These are phyloP conservation scores for Lamproptera curius DNA, from an alignment of 2,888 invertebrate genomes.

Conservation along the genomic window DNA sequence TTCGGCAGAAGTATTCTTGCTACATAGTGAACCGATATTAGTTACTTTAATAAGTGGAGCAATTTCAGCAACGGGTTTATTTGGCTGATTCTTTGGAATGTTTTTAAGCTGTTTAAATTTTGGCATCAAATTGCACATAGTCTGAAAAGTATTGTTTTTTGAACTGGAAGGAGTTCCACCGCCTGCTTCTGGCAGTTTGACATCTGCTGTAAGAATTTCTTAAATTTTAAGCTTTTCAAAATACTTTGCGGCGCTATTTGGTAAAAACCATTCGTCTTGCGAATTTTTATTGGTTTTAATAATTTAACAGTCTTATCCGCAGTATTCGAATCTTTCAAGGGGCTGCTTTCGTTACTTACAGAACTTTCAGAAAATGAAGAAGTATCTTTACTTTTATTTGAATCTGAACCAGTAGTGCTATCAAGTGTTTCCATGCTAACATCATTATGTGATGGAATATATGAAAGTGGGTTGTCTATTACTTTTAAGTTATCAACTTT, in stretches of 20 bases:
- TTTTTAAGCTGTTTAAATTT: background rate
- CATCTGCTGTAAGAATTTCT: background rate
- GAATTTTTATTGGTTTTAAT: conserved; percentile 61
- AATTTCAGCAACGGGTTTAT: conserved; percentile 39
- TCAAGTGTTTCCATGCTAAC: conserved; percentile 31
- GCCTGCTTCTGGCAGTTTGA: background rate
- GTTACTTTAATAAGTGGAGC: conserved; percentile 46
- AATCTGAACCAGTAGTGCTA: conserved; percentile 16
- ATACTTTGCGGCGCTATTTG: conserved; percentile 41
- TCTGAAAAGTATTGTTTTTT: too few relatives aligned
- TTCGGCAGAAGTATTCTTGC: background rate
- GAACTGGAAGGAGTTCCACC: background rate
- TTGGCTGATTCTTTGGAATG: background rate
- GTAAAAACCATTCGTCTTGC: conserved; percentile 53
- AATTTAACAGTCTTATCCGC: conserved; percentile 26
- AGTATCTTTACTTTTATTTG: background rate
- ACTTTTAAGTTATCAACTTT: conserved; percentile 58
- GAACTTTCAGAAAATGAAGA: conserved; percentile 10
- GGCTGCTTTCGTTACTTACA: conserved; percentile 21
- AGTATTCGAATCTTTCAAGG: conserved; percentile 9
- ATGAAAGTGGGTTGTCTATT: conserved; percentile 58
- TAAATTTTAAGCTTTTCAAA: conserved; percentile 28
- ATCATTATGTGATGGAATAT: conserved; percentile 37
- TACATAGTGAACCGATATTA: conserved; percentile 11
- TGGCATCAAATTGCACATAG: too few relatives aligned